Evolutionary conservation across 2,797 vertebrate genomes (phyloP), one percentile per base, ranked within the genome.

Genomic region (Pipistrellus nathusii): DNA sequence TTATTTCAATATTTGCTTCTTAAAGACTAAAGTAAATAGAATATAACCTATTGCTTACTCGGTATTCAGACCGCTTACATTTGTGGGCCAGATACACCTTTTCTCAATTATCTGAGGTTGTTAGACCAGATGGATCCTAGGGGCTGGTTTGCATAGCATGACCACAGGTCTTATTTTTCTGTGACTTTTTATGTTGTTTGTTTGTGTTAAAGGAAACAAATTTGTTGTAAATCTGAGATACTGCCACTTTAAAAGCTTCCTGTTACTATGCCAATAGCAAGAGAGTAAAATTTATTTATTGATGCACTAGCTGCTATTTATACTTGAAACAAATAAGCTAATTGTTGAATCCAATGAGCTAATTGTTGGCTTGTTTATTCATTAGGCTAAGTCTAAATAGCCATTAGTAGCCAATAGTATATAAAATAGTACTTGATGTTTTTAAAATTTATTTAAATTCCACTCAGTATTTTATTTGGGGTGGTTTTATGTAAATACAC

Each of bases 1-100:
- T 88, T 80, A 88, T 66, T 89, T 88, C 53, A 88, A 51, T 82
- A 92, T 94, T 94, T 96, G 66, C 87, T 90, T 89, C 48, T 46
- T 89, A 57, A 76, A 32, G 59, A 78, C 41, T 44, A 77, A 57
- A 41, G 82, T 85, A 90, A 91, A 68, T 32, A 90, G 66, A 59
- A 73, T 55, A 78, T 38, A 95, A 69, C 9, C 78, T 44, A 72
- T 41, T 71, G 90, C 71, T 78, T 53, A 62, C 64, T 75, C 27
- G 30, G 7, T 85, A 44, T 66, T 64, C 68, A 68, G 20, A 78
- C 53, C 35, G 73, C 27, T 82, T 20, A 23, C 30, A 59, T 55
- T 68, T 4, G 46, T 38, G 66, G 21, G 23, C 20, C 27, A 66
- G 32, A 7, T 41, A 4, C 30, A 15, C 4, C 4, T 88, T n/a